Conservation (phyloP, 1,140 invertebrate species). For the Macrobrachium nipponense region DNA sequence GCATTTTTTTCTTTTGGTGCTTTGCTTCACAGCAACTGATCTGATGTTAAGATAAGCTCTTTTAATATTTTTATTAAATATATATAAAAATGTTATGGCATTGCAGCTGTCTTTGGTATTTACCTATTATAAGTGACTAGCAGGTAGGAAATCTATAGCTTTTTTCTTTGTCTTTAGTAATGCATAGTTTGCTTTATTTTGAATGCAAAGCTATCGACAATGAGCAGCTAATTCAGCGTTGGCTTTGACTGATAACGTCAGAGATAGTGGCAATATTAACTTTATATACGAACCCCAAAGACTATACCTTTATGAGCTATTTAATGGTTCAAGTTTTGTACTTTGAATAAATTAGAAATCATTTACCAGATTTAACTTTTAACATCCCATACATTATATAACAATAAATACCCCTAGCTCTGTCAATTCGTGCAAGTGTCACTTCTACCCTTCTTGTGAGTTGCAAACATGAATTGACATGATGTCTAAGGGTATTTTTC, state of each 20-base stretch:
- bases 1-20: too few relatives aligned
- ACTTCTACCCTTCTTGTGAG: too few relatives aligned
- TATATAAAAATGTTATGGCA: too few relatives aligned
- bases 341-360: constrained; percentile 12
- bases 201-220: constrained; percentile 31
- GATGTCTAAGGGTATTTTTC: too few relatives aligned
- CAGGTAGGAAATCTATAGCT: too few relatives aligned
- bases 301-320: constrained; percentile 50
- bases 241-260: constrained; percentile 39
- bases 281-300: constrained; percentile 44
- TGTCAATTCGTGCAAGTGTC: too few relatives aligned
- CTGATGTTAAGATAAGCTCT: too few relatives aligned
- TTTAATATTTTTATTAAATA: too few relatives aligned
- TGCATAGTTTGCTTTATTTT: constrained; percentile 3
- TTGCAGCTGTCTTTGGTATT: too few relatives aligned
- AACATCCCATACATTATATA: constrained; percentile 12
- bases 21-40: too few relatives aligned
- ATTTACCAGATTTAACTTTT: not conserved
- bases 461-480: too few relatives aligned
- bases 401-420: not conserved
- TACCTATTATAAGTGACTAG: too few relatives aligned
- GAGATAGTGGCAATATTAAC: constrained; percentile 57
- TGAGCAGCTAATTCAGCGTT: constrained; percentile 46
- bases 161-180: not conserved
- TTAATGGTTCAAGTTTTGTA: constrained; percentile 51